Base-by-base conservation (phyloP, 1,140 invertebrate species). In the Psix sp. region DNA sequence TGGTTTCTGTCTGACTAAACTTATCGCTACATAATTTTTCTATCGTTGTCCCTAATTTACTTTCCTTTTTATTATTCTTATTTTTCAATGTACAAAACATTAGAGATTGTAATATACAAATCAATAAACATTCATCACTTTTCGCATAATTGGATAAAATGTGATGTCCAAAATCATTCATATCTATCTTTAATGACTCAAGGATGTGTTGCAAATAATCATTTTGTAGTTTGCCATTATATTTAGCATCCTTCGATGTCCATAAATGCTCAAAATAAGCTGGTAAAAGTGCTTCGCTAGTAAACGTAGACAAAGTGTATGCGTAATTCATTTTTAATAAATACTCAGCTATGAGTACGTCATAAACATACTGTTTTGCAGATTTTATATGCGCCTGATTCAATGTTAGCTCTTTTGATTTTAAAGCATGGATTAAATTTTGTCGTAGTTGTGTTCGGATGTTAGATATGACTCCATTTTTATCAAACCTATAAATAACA, bases 311-410 rank as follows among this genome's bases (percentile, higher is more conserved):
- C 17, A 87, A 36, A 0, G 86, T 79, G 39, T 86, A 87, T 5
- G 78, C 76, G 35, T 86, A 87, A 77, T 86, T 85, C 18, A 79
- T 78, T 67, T 80, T 84, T 49, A 82, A 84, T 15, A 87, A 77
- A 72, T 87, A 87, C 20, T 87, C 86, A 0, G 84, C 86, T 68
- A 87, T 77, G 2, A 87, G 57, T 52, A 87, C 68, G 77, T 87
- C 86, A 11, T 86, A 83, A 40, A 87, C 65, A 16, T 87, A 87
- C 35, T 87, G 86, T 36, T 85, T 87, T 0, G 84, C 84, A 20
- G 83, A 85, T 73, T 78, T 85, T 2, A 76, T 66, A 26, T 46
- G 38, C 29, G 60, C 59, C 16, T 73, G 78, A 17, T 60, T 81
- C 10, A 85, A 33, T 29, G 62, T 60, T 7, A 79, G 49, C 38